Evolutionary conservation across 2,113 vertebrate genomes (phyloP).

Genomic region (Campylomormyrus numenius): DNA sequence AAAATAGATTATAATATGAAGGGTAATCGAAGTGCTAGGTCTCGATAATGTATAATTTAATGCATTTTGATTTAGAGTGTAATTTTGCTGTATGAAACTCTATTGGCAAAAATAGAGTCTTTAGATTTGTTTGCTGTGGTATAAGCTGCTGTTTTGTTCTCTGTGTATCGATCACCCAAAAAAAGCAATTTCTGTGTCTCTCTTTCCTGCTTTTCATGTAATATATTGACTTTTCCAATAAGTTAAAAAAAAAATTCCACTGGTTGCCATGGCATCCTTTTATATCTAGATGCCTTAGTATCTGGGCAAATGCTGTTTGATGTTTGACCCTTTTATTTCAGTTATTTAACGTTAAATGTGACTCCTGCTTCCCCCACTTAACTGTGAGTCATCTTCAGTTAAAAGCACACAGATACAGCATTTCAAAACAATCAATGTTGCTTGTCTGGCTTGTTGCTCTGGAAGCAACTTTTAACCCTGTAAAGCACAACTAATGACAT

Average conservation of each 20-base stretch:
- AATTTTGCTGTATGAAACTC: neutral
- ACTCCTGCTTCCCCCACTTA: neutral
- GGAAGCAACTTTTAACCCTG: neutral
- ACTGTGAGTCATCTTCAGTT: slow-evolving; percentile 5
- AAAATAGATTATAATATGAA: neutral
- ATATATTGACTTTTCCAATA: slow-evolving; percentile 9
- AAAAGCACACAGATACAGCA: neutral
- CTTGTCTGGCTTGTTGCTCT: neutral
- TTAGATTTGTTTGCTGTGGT: neutral
- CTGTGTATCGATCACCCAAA: neutral
- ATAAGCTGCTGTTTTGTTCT: neutral
- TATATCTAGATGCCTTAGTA: neutral
- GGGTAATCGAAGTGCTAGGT: neutral
- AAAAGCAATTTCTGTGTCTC: neutral
- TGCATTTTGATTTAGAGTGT: neutral
- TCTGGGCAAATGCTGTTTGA: slow-evolving; percentile 1
- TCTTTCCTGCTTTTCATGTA: slow-evolving; percentile 6
- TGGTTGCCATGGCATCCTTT: slow-evolving; percentile 9
- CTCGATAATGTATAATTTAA: neutral
- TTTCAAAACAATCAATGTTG: neutral
- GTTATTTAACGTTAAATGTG: neutral
- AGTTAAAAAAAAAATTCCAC: neutral
- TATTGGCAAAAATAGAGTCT: neutral
- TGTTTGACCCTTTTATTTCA: slow-evolving; percentile 12
- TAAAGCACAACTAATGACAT: neutral